phyloP scores from a whole-genome alignment of 2,797 vertebrate genomes.

The Rhinophrynus dorsalis region DNA sequence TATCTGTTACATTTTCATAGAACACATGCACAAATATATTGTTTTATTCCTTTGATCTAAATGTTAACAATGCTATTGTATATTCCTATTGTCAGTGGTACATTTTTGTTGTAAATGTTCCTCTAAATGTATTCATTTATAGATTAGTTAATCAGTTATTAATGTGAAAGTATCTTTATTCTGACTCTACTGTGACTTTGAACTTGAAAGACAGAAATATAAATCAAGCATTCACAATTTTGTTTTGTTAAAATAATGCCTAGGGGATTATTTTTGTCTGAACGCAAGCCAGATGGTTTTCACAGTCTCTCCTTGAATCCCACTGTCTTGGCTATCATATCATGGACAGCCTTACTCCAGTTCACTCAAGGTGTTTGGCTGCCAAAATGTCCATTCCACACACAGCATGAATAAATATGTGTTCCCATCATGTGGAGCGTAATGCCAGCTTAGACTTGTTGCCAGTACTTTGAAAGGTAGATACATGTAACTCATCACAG shows the following conservation, averaged over 20 bases:
- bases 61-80: constrained; percentile 1
- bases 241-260: constrained; percentile 41
- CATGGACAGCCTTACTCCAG: constrained; percentile 45
- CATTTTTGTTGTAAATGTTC: not conserved
- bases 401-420: constrained; percentile 47
- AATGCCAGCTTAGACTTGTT: constrained; percentile 40
- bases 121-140: constrained; percentile 6
- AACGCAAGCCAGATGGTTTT: constrained; percentile 46
- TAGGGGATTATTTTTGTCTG: constrained; percentile 44
- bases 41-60: constrained; percentile 16
- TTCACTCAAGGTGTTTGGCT: constrained; percentile 41
- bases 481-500: constrained; percentile 45
- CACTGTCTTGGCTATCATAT: constrained; percentile 47
- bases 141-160: constrained; percentile 33
- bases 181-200: constrained; percentile 40
- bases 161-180: constrained; percentile 32
- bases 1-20: constrained; percentile 4
- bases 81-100: not conserved
- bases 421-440: constrained; percentile 34
- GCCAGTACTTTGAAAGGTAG: constrained; percentile 40
- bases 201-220: constrained; percentile 37
- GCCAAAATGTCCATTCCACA: constrained; percentile 47
- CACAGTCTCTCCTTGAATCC: constrained; percentile 45
- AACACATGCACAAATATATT: not conserved
- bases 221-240: constrained; percentile 26